phyloP scores from a whole-genome alignment of 30 jellyfish, hydroid and myxozoan species.

The Aurelia sp. region DNA sequence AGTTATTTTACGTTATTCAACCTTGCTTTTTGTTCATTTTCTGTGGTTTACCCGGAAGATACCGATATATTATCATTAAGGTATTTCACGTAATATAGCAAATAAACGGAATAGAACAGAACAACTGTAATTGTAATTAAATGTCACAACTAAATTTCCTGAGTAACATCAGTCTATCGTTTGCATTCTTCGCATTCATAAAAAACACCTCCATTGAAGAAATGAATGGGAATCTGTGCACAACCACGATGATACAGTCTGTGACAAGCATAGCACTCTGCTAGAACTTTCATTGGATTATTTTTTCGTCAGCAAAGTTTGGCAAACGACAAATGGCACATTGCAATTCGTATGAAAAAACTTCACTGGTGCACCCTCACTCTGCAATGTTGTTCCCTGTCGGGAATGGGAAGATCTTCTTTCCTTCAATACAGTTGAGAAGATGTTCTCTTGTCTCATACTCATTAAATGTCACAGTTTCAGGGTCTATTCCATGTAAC shows the following conservation, averaged over 20 bases:
- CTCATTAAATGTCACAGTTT: neutral
- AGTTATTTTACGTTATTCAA: too few species aligned
- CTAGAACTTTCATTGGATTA: constrained; percentile 3
- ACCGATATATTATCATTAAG: neutral
- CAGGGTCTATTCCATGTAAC: neutral
- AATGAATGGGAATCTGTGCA: neutral
- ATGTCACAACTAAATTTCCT: neutral
- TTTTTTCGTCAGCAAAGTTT: neutral
- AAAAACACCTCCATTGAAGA: constrained; percentile 7
- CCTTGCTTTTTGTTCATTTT: too few species aligned
- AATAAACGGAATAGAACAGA: neutral
- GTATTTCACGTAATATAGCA: neutral
- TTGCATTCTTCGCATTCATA: constrained; percentile 5
- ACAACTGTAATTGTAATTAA: neutral
- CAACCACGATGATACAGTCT: constrained; percentile 24
- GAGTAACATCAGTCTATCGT: constrained; percentile 4
- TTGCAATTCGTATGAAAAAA: neutral
- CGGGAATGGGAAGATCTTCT: neutral
- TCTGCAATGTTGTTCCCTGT: neutral
- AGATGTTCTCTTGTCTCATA: constrained; percentile 7
- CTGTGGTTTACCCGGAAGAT: too few species aligned
- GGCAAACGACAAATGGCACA: constrained; percentile 4
- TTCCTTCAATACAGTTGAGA: constrained; percentile 2
- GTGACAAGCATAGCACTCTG: constrained; percentile 5
- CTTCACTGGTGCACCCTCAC: constrained; percentile 6